Evolutionary conservation across 1,140 invertebrate species (phyloP).

Genomic region (Drosophila virilis): DNA sequence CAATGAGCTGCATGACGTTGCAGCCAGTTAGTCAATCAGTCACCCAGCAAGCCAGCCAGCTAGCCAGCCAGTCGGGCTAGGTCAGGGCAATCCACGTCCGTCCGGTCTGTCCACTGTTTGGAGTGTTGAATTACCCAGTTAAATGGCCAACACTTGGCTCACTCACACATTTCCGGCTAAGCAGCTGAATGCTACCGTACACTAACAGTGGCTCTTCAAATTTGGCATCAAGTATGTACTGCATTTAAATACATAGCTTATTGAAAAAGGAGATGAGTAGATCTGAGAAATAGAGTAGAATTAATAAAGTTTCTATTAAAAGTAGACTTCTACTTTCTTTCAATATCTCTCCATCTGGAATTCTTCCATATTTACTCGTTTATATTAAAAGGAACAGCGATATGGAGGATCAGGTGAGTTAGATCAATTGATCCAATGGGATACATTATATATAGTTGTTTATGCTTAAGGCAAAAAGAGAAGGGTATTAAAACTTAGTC

Average conservation of each 20-base stretch:
- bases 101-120: conserved; percentile 20
- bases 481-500: not conserved
- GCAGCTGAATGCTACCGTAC: not conserved
- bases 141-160: conserved; percentile 39
- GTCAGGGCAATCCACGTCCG: not conserved
- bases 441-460: not conserved
- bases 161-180: conserved; percentile 31
- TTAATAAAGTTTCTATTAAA: too few relatives aligned
- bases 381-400: too few relatives aligned
- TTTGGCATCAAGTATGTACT: not conserved
- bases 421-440: not conserved
- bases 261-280: not conserved
- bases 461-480: not conserved
- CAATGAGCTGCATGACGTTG: conserved; percentile 55
- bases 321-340: too few relatives aligned
- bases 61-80: conserved; percentile 3
- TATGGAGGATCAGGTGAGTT: too few relatives aligned
- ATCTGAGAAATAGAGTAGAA: not conserved
- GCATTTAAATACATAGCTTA: not conserved
- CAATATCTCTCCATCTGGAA: too few relatives aligned
- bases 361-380: too few relatives aligned
- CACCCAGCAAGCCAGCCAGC: conserved; percentile 16
- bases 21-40: conserved; percentile 48
- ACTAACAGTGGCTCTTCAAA: not conserved
- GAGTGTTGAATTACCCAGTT: conserved; percentile 49